These are phyloP conservation scores for Falco biarmicus DNA, from an alignment of 2,797 vertebrate species.

Conservation along the genomic window DNA sequence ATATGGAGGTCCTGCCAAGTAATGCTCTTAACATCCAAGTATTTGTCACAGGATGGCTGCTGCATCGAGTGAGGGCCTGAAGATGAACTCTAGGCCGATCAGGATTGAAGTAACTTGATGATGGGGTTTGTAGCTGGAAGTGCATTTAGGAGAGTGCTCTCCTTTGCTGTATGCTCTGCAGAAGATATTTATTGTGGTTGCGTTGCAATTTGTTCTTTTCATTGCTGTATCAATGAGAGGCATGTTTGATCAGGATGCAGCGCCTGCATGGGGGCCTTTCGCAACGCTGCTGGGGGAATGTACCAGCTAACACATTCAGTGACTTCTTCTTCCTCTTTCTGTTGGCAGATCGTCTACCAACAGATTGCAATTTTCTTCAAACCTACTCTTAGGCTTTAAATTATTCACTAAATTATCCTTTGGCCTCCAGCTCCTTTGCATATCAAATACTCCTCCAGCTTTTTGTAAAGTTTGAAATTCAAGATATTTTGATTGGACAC, in stretches of 20 bases:
- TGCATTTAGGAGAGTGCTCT: background rate
- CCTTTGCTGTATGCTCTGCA: background rate
- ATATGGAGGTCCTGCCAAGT: background rate
- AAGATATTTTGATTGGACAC: constrained; percentile 8
- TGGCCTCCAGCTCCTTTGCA: constrained; percentile 45
- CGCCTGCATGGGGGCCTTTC: background rate
- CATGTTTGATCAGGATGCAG: accelerated
- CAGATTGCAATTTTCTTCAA: constrained; percentile 28
- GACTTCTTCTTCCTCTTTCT: constrained; percentile 22
- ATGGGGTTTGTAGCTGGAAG: background rate
- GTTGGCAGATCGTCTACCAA: constrained; percentile 4
- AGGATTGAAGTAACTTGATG: background rate
- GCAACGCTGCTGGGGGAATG: background rate
- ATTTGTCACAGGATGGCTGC: background rate
- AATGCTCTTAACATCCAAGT: accelerated
- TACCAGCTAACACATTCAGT: background rate
- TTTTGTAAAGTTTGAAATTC: constrained; percentile 51
- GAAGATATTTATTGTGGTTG: background rate
- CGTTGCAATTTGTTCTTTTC: background rate
- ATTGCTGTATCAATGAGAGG: background rate
- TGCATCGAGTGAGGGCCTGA: background rate
- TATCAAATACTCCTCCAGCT: constrained; percentile 38
- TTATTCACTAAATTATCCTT: constrained; percentile 58
- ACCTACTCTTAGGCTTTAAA: constrained; percentile 18
- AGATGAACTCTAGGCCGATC: background rate